phyloP scores from a whole-genome alignment of 2,888 invertebrate species.

The Callimorpha dominula region DNA sequence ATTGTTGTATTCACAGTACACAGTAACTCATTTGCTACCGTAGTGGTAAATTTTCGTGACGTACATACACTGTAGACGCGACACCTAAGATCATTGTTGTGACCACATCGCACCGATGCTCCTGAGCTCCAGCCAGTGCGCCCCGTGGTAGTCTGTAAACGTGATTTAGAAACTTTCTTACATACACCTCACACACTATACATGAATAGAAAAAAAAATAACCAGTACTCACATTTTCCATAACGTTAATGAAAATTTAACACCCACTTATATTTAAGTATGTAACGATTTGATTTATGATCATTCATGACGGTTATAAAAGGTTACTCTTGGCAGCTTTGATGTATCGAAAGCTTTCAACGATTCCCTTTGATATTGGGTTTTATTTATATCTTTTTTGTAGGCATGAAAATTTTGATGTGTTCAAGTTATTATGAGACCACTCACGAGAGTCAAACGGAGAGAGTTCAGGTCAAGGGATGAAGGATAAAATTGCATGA shows the following conservation, averaged over 20 bases:
- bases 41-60: too few relatives aligned
- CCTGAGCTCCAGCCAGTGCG: too few relatives aligned
- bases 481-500: not conserved
- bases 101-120: too few relatives aligned
- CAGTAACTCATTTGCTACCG: too few relatives aligned
- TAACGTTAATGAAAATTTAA: not conserved
- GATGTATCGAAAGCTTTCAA: constrained; percentile 21
- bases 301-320: constrained; percentile 7
- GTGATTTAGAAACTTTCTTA: not conserved
- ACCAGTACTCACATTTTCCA: not conserved
- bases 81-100: too few relatives aligned
- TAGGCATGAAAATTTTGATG: constrained; percentile 16
- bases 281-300: constrained; percentile 9
- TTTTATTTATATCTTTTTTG: constrained; percentile 5
- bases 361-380: constrained; percentile 20
- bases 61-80: too few relatives aligned
- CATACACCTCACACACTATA: not conserved
- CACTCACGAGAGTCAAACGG: not conserved
- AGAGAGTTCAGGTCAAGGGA: not conserved
- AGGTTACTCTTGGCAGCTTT: constrained; percentile 7
- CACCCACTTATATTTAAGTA: constrained; percentile 12
- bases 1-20: too few relatives aligned
- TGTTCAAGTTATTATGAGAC: constrained; percentile 7
- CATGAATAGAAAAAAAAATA: not conserved
- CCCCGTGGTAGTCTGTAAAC: too few relatives aligned